Evolutionary conservation across 2,113 vertebrate species (phyloP).

Genomic region (Cyrtonyx montezumae): DNA sequence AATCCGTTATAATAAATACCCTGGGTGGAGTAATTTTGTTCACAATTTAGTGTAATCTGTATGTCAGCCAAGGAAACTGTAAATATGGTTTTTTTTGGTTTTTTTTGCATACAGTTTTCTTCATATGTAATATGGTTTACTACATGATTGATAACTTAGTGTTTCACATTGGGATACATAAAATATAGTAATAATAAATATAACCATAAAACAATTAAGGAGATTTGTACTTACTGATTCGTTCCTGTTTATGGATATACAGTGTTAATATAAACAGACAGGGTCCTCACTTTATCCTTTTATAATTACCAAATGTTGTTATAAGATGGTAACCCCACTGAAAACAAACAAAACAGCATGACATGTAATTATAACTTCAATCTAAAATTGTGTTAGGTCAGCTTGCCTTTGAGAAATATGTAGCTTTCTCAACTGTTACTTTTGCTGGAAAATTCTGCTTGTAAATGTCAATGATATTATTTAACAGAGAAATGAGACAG

Average conservation of each 20-base stretch:
- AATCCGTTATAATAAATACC: background rate
- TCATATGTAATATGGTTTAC: background rate
- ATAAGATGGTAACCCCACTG: constrained; percentile 51
- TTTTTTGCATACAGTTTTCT: background rate
- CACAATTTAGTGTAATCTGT: background rate
- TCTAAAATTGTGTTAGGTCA: constrained; percentile 43
- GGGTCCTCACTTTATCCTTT: constrained; percentile 65
- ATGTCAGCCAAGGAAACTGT: background rate
- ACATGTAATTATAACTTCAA: constrained; percentile 60
- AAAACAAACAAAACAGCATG: constrained; percentile 63
- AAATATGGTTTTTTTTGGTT: background rate
- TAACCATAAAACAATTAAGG: constrained; percentile 56
- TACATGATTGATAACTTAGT: constrained; percentile 22
- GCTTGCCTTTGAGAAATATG: constrained; percentile 27
- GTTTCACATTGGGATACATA: background rate
- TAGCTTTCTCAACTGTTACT: constrained; percentile 54
- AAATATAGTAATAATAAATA: constrained; percentile 65
- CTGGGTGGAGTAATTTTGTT: background rate
- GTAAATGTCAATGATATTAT: background rate
- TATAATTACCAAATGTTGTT: constrained; percentile 72
- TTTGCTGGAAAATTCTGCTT: constrained; percentile 36
- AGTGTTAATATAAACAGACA: constrained; percentile 63
- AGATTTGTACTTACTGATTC: constrained; percentile 53
- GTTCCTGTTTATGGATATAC: constrained; percentile 56
- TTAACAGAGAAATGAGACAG: constrained; percentile 2